Conservation (phyloP, 2,888 invertebrate species). For the Phaonia tiefii region DNA sequence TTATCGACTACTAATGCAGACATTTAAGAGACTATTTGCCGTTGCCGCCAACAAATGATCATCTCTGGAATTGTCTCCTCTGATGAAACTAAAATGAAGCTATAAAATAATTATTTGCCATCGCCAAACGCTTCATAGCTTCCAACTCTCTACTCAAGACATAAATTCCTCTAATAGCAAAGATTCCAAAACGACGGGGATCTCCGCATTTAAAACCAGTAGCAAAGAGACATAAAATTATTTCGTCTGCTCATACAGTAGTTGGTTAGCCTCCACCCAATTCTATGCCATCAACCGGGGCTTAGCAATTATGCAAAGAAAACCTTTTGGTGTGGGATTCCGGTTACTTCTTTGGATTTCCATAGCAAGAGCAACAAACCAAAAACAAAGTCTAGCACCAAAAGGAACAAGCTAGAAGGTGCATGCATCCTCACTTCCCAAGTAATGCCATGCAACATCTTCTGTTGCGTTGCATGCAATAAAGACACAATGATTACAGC, state of each 20-base stretch:
- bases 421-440: conserved; percentile 4
- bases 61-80: conserved; percentile 16
- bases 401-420: neutral
- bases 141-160: conserved; percentile 26
- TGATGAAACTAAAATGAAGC: conserved; percentile 54
- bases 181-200: conserved; percentile 28
- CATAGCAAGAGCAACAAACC: neutral
- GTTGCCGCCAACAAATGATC: neutral
- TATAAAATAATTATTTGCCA: conserved; percentile 29
- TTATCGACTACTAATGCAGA: neutral
- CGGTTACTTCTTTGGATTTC: conserved; percentile 27
- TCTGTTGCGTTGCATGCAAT: conserved; percentile 2
- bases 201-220: conserved; percentile 37
- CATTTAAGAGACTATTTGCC: neutral
- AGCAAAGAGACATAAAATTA: conserved; percentile 13
- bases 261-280: no score
- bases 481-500: conserved; percentile 42
- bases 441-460: conserved; percentile 1
- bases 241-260: conserved; percentile 35
- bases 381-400: conserved; percentile 48
- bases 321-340: conserved; percentile 23
- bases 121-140: neutral
- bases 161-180: conserved; percentile 53
- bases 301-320: conserved; percentile 57
- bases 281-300: neutral